Evolutionary conservation across 2,797 vertebrate genomes (phyloP), one percentile per base, ranked within the genome.

Genomic region (Galago senegalensis): DNA sequence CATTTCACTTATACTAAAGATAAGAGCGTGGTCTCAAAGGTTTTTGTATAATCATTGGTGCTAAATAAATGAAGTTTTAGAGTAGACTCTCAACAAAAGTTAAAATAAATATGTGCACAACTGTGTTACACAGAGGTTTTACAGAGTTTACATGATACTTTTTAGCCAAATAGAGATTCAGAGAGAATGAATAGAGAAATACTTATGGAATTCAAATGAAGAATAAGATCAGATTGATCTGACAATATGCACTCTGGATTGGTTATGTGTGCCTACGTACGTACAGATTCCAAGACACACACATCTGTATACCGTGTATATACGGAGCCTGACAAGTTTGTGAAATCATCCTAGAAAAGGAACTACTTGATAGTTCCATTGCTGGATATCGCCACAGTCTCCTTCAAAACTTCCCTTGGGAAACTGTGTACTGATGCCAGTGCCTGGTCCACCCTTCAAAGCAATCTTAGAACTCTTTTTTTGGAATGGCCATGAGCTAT

Each of bases 1-100:
- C 95, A 90, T 87, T 97, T 97, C 91, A 90, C 43, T 95, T 84
- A 60, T 29, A 92, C 91, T 89, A 92, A 94, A 91, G 88, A 63
- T 84, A 87, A 96, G 37, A 87, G 40, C 72, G 46, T 93, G 94
- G 92, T 67, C 63, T 63, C 46, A 40, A 79, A 37, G 27, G 58
- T 53, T 92, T 93, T 86, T 92, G 21, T 91, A 63, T 67, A 90
- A 86, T 60, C 60, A 80, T 96, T 96, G 91, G 31, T 84, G 80
- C 80, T 81, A 89, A 83, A 94, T 93, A 92, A 94, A 92, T 75
- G 49, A 97, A 96, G 37, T 80, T 37, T 40, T 87, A 34, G 20
- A 76, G 63, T 70, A 87, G 67, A 93, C 75, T 75, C 37, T 69
- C 58, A 93, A 67, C 25, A 87, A 65, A 85, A 69, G 29, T 58